Evolutionary conservation across 2,113 vertebrate genomes (phyloP), one percentile per base, ranked within the genome.

Genomic region (Rattus rattus): DNA sequence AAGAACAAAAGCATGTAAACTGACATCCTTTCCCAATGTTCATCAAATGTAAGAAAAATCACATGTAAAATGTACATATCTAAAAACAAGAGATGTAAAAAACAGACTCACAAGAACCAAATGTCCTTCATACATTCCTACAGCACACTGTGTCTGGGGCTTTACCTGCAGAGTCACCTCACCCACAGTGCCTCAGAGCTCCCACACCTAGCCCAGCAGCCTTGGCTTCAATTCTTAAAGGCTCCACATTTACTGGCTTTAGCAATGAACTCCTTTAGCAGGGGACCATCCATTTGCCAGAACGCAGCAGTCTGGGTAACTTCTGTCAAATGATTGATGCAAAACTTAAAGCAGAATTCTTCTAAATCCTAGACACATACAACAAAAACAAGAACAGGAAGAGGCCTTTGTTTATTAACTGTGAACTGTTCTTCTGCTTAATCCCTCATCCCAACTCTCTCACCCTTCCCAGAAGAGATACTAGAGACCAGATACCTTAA

Each of bases 291-390:
- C 93, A 99, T 99, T 98, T 99, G 99, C 99, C 99, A 99, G 98
- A 99, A 99, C 2, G 99, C 99, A 70, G 99, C 90, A 0, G 99
- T 99, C 99, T 99, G 99, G 79, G 99, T 99, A 97, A 99, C 99
- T 98, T 99, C 99, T 0, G 99, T 99, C 99, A 99, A 99, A 98
- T 99, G 99, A 98, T 99, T 99, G 96, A 99, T 98, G 97, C 99
- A 99, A 98, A 99, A 99, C 98, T 99, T 99, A 98, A 99, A 99
- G 99, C 99, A 99, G 98, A 99, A 99, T 96, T 99, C 99, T 97
- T 99, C 99, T 98, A 99, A 99, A 98, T 99, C 99, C 99, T 99
- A 96, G 97, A 98, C 67, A 98, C 52, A 81, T 92, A 94, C 67
- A 87, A 97, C 94, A 98, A 96, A 97, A 98, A 98, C 94, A 97